Percentiles rank a stretch among this genome's conserved stretches.
These are phyloP conservation scores for Euclidia mi DNA, from an alignment of 2,888 invertebrate species.

Conservation along the genomic window DNA sequence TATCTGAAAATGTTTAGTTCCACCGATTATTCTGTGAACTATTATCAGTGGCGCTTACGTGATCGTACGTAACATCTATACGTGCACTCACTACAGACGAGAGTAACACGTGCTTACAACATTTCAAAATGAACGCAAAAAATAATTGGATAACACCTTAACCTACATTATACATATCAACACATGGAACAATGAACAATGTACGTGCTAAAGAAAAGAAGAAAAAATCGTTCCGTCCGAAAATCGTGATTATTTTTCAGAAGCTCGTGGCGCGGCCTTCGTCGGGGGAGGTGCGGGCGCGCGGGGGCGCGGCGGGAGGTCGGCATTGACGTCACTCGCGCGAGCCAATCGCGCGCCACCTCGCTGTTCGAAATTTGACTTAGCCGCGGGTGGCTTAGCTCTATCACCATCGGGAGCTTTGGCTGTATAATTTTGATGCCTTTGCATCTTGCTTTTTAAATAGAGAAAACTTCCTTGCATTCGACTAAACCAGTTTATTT, in stretches of 20 bases:
- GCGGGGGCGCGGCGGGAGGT: conserved; percentile 77
- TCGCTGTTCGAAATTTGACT: conserved; percentile 72
- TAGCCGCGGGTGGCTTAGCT: conserved; percentile 74
- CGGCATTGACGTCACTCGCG: conserved; percentile 88
- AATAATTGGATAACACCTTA: conserved; percentile 50
- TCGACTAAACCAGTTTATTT: conserved; percentile 13
- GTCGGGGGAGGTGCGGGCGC: conserved; percentile 64
- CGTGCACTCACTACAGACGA: conserved; percentile 21
- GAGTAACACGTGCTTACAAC: conserved; percentile 52
- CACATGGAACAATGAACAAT: conserved; percentile 60
- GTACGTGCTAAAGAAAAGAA: conserved; percentile 60
- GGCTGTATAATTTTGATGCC: conserved; percentile 59
- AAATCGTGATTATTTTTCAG: conserved; percentile 87
- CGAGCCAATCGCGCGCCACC: conserved; percentile 79
- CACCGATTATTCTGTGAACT: conserved; percentile 30
- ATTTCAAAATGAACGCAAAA: conserved; percentile 44
- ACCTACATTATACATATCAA: conserved; percentile 38
- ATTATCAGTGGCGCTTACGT: conserved; percentile 32
- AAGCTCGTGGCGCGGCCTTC: conserved; percentile 82
- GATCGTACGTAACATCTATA: conserved; percentile 27
- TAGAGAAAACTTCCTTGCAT: conserved; percentile 56
- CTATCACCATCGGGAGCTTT: conserved; percentile 71
- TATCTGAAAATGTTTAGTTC: conserved; percentile 21
- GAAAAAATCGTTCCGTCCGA: conserved; percentile 72
- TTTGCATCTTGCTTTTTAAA: conserved; percentile 62